Evolutionary conservation across 2,113 vertebrate species (phyloP).

Genomic region (Macrotis lagotis): DNA sequence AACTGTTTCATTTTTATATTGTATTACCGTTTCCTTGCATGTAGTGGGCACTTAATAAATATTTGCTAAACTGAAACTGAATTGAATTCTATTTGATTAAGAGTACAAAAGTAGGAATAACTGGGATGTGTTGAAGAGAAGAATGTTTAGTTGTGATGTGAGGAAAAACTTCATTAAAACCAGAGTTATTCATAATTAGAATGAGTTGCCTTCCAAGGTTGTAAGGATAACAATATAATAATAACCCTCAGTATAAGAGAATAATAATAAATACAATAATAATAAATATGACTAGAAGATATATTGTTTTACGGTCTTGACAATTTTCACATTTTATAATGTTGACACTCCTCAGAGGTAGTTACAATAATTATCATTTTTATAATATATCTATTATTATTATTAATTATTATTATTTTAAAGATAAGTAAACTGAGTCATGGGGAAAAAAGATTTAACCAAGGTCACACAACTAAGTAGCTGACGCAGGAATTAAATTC

Average conservation of each 20-base stretch:
- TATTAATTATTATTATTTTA: no score
- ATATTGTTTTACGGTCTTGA: not conserved
- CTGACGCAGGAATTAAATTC: not conserved
- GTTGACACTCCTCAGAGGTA: not conserved
- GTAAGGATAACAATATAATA: no score
- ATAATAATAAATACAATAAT: not conserved
- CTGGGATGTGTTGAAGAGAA: not conserved
- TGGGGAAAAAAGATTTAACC: not conserved
- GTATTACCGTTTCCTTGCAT: not conserved
- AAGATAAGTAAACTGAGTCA: not conserved
- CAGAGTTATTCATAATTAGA: not conserved
- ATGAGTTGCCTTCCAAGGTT: not conserved
- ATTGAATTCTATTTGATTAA: not conserved
- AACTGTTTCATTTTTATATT: not conserved
- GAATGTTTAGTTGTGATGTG: not conserved
- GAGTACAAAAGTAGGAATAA: not conserved
- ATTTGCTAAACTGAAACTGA: not conserved
- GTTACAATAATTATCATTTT: not conserved
- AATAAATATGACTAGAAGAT: not conserved
- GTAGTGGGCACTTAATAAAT: not conserved
- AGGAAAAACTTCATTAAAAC: not conserved
- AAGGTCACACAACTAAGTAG: not conserved
- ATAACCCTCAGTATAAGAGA: not conserved
- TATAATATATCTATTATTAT: no score
- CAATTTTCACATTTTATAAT: not conserved